Conservation (phyloP, 1,140 invertebrate species). For the Archegozetes longisetosus region DNA sequence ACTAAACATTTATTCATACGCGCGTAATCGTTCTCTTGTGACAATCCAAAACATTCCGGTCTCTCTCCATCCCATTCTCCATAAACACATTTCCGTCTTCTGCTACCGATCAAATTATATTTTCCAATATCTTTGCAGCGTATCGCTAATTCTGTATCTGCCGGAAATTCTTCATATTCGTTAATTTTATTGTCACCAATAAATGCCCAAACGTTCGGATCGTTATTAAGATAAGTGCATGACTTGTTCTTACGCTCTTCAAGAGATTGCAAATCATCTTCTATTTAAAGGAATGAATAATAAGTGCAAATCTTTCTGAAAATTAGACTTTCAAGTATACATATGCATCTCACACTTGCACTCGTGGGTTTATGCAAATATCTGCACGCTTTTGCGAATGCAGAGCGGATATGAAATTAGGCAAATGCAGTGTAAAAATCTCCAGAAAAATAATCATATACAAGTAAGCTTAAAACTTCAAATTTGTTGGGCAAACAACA, state of each 20-base stretch:
- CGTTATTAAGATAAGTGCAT: constrained; percentile 48
- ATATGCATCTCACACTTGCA: no score
- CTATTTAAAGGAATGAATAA: neutral
- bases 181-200: constrained; percentile 55
- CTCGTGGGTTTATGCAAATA: no score
- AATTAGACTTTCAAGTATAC: no score
- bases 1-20: constrained; percentile 35
- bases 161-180: constrained; percentile 57
- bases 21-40: constrained; percentile 67
- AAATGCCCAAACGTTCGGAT: constrained; percentile 60
- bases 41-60: constrained; percentile 57
- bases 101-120: constrained; percentile 39
- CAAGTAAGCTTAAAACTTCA: no score
- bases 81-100: constrained; percentile 45
- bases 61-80: constrained; percentile 61
- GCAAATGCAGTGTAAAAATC: no score
- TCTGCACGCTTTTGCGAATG: no score
- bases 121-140: constrained; percentile 68
- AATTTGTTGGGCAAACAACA: no score
- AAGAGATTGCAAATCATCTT: constrained; percentile 7
- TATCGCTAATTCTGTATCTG: constrained; percentile 46
- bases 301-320: constrained; percentile 26
- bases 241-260: constrained; percentile 39
- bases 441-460: no score
- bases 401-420: no score